Evolutionary conservation across 1,140 invertebrate species (phyloP).

Genomic region (Bombus breviceps): DNA sequence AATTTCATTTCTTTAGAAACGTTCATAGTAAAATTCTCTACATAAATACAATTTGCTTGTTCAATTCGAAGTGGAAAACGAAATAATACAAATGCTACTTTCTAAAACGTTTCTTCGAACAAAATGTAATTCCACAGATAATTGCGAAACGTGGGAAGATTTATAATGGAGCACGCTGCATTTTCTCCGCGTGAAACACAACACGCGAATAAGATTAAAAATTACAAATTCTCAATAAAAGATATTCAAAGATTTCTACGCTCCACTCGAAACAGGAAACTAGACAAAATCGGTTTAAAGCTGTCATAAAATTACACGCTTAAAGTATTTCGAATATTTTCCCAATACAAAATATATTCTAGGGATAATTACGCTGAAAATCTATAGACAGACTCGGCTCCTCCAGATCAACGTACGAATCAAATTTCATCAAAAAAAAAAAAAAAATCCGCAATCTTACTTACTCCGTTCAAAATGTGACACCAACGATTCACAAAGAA

Average conservation of each 20-base stretch:
- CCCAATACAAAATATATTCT: no score
- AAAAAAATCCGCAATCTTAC: not conserved
- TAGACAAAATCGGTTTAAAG: no score
- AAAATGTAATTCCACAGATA: not conserved
- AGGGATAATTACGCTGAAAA: no score
- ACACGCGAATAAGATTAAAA: not conserved
- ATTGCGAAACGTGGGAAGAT: not conserved
- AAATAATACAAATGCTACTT: not conserved
- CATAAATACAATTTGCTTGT: not conserved
- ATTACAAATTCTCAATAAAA: not conserved
- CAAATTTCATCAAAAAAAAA: not conserved
- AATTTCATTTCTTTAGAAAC: no score
- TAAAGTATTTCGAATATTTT: no score
- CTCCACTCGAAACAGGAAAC: not conserved
- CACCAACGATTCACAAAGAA: not conserved
- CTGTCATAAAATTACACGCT: no score
- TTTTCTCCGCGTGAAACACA: not conserved
- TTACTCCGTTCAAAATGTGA: not conserved
- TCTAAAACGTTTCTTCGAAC: not conserved
- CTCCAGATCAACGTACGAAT: no score
- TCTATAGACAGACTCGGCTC: no score
- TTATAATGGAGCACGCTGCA: not conserved
- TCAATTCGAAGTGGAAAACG: not conserved
- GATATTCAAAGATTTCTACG: no score
- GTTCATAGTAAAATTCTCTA: not conserved